Evolutionary conservation across 2,113 vertebrate genomes (phyloP).

Genomic region (Cyprinodon brontotheroides): DNA sequence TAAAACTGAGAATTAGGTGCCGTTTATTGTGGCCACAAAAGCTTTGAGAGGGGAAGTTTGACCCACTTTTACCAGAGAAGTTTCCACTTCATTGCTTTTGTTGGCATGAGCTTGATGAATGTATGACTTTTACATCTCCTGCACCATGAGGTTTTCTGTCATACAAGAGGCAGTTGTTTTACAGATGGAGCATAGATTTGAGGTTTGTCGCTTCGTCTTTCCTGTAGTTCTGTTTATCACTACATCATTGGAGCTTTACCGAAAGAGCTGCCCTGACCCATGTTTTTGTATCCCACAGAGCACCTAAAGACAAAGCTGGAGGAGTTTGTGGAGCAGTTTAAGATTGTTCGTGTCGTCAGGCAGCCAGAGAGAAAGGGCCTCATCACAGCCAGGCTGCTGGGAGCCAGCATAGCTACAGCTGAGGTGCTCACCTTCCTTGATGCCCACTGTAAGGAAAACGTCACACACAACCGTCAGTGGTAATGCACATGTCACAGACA

Average conservation of each 20-base stretch:
- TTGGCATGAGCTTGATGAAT: background rate
- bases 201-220: background rate
- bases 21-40: background rate
- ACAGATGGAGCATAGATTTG: background rate
- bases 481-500: background rate
- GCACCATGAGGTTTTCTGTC: background rate
- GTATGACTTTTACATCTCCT: background rate
- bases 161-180: background rate
- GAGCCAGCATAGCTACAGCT: conserved; percentile 87
- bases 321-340: conserved; percentile 82
- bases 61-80: conserved; percentile 24
- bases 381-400: conserved; percentile 91
- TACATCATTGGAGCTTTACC: background rate
- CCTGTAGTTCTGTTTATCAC: no score
- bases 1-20: background rate
- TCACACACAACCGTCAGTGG: background rate
- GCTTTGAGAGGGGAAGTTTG: conserved; percentile 15
- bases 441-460: conserved; percentile 89
- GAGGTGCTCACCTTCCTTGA: conserved; percentile 94
- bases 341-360: conserved; percentile 89
- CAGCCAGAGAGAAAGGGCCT: conserved; percentile 92
- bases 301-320: conserved; percentile 87
- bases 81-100: conserved; percentile 24
- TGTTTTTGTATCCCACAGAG: conserved; percentile 69
- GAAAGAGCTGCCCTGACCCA: background rate